Evolutionary conservation across 2,888 invertebrate species (phyloP).

Genomic region (Cremastinae sp.): DNA sequence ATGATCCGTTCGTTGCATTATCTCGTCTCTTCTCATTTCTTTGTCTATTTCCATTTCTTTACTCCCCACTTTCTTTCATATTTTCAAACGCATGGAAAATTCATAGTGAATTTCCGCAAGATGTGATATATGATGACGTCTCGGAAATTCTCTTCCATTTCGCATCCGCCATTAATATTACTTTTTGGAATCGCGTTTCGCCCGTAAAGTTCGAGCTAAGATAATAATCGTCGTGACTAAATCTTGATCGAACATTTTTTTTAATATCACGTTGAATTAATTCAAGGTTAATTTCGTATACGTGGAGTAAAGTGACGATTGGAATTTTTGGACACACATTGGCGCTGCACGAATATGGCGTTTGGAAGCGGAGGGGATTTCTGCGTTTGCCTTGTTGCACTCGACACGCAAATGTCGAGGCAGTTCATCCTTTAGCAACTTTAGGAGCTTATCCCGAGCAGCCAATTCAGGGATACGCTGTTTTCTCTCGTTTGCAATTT

Average conservation of each 20-base stretch:
- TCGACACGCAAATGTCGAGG: constrained; percentile 13
- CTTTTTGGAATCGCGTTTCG: too few relatives aligned
- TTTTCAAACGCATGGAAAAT: constrained; percentile 50
- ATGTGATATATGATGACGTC: neutral
- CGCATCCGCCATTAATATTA: too few relatives aligned
- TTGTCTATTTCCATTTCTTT: constrained; percentile 31
- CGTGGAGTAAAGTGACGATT: too few relatives aligned
- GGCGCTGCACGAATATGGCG: neutral
- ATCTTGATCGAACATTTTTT: too few relatives aligned
- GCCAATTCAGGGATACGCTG: constrained; percentile 12
- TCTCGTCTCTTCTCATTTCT: constrained; percentile 49
- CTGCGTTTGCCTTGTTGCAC: constrained; percentile 1
- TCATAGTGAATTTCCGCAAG: constrained; percentile 10
- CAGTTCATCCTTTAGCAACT: constrained; percentile 9
- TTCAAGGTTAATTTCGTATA: too few relatives aligned
- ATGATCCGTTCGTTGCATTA: constrained; percentile 35
- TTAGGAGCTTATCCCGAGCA: constrained; percentile 8
- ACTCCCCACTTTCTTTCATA: constrained; percentile 36
- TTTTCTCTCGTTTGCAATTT: constrained; percentile 57
- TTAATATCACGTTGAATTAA: too few relatives aligned
- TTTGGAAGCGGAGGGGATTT: neutral
- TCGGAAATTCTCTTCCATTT: too few relatives aligned
- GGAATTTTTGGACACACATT: neutral
- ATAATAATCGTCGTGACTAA: too few relatives aligned
- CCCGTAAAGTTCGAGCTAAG: too few relatives aligned